Conservation (phyloP, 2,797 vertebrate species). For the Coregonus suidteri region DNA sequence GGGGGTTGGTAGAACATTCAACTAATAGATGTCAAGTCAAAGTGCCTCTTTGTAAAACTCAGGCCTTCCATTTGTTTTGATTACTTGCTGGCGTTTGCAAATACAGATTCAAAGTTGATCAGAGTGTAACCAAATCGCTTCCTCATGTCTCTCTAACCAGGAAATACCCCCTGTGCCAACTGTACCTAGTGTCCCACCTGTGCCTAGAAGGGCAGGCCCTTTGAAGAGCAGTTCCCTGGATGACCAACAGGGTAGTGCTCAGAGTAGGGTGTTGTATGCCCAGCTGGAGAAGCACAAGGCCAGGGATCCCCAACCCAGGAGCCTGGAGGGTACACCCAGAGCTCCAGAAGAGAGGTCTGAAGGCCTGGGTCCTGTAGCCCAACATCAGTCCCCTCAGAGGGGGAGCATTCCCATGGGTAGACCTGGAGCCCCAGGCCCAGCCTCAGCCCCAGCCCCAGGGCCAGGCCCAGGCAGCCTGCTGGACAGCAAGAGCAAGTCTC, state of each 20-base stretch:
- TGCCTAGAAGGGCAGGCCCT: conserved; percentile 64
- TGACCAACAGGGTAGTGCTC: conserved; percentile 25
- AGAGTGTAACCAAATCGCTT: conserved; percentile 23
- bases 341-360: conserved; percentile 10
- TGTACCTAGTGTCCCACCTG: conserved; percentile 52
- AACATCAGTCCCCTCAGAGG: conserved; percentile 17
- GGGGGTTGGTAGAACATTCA: neutral
- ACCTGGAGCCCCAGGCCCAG: conserved; percentile 13
- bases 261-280: conserved; percentile 65
- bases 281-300: conserved; percentile 63
- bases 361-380: conserved; percentile 8
- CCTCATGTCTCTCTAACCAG: conserved; percentile 39
- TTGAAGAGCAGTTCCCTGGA: conserved; percentile 28
- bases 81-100: conserved; percentile 1
- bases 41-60: neutral
- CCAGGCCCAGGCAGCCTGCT: conserved; percentile 29
- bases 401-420: conserved; percentile 25
- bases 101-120: conserved; percentile 4
- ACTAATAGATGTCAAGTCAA: neutral
- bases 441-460: no score
- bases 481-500: conserved; percentile 66
- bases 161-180: conserved; percentile 70
- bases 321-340: conserved; percentile 26
- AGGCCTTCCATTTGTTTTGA: neutral
- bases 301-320: conserved; percentile 16